phyloP scores from a whole-genome alignment of 2,888 invertebrate genomes.

The Tachina lurida region DNA sequence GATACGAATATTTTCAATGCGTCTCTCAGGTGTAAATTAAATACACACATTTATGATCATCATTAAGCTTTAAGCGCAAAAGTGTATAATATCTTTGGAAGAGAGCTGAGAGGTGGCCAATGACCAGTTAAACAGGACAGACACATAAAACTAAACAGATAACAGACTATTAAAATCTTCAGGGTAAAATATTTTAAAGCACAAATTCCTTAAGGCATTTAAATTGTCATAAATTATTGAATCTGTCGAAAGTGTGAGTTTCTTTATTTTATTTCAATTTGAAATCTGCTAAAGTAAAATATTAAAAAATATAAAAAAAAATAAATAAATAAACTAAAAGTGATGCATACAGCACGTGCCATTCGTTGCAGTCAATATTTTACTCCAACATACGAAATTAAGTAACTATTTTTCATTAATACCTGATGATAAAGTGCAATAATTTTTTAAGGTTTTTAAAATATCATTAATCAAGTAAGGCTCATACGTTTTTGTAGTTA shows the following conservation, averaged over 20 bases:
- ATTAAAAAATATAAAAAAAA: slow-evolving; percentile 4
- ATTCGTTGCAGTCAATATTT: slow-evolving; percentile 22
- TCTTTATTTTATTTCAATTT: slow-evolving; percentile 54
- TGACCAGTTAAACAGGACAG: slow-evolving; percentile 22
- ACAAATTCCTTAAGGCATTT: slow-evolving; percentile 72
- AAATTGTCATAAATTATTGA: slow-evolving; percentile 73
- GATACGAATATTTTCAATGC: slow-evolving; percentile 32
- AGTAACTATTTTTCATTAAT: slow-evolving; percentile 34
- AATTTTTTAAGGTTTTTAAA: slow-evolving; percentile 59
- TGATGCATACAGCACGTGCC: slow-evolving; percentile 63
- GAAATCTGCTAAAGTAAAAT: slow-evolving; percentile 14
- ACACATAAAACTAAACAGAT: slow-evolving; percentile 16
- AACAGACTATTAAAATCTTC: slow-evolving; percentile 12
- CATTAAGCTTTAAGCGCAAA: slow-evolving; percentile 69
- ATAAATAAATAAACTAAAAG: background rate
- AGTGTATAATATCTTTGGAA: slow-evolving; percentile 10
- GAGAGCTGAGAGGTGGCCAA: slow-evolving; percentile 62
- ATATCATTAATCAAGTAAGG: slow-evolving; percentile 40
- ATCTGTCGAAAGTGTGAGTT: slow-evolving; percentile 40
- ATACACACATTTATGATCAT: slow-evolving; percentile 73
- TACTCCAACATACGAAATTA: background rate
- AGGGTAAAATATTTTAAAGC: slow-evolving; percentile 60
- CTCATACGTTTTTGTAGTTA: background rate
- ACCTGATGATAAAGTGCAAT: slow-evolving; percentile 52
- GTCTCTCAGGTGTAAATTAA: slow-evolving; percentile 73